Base-by-base conservation (phyloP, 2,113 vertebrate genomes). In the Rutilus rutilus region DNA sequence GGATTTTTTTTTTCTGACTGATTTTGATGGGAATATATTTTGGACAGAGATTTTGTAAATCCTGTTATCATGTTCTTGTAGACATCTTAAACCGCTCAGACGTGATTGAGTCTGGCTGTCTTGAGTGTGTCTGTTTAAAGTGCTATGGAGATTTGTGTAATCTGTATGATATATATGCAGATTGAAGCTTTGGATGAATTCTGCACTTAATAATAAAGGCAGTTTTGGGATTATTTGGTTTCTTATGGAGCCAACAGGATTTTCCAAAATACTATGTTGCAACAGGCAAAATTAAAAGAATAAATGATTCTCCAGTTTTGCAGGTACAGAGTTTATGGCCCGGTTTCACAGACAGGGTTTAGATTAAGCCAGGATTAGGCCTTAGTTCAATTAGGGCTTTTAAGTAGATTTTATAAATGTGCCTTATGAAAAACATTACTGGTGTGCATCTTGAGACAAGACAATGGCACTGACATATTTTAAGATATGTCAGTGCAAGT, bases 121-220 rank as follows among this genome's bases (percentile, higher is more conserved):
- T 30, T 69, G 47, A 50, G 47, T 69, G 17, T 69, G 36, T n/a
- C 39, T 45, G 23, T 25, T 57, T 30, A 33, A 77, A 78, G 27
- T 57, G 27, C 27, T 50, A 30, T 84, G 67, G 83, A 12, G 57
- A n/a, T 39, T 21, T 57, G 50, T 88, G 62, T 65, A 73, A 75
- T 86, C n/a, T 62, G 73, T 87, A n/a, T n/a, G 52, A 62, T 78
- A 74, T 59, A 33, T 69, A 83, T 65, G 39, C 79, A 81, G 82
- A 84, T 76, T 9, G 62, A 6, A 39, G 15, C 57, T 52, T 59
- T 79, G 76, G 19, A 19, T 60, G 71, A 81, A 23, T 23, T 77
- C 6, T 85, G 69, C 57, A 75, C 39, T 71, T 21, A 57, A 73
- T 64, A 90, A 89, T 89, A 88, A 91, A 92, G 52, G n/a, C 59